Conservation (phyloP, 2,113 vertebrate genomes). For the Ctenomys sociabilis region DNA sequence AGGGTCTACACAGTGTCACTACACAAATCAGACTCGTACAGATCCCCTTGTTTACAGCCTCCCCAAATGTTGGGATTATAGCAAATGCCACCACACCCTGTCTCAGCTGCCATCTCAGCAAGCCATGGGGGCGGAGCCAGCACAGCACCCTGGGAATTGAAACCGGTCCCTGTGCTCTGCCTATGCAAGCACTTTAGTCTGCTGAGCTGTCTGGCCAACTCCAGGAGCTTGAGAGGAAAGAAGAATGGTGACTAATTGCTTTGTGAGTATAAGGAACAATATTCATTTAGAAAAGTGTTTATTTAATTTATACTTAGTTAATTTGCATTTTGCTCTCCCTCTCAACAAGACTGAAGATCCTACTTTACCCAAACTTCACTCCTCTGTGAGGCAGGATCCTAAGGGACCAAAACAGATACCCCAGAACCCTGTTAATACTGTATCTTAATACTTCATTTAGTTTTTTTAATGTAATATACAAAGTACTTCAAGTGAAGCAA, state of each 20-base stretch:
- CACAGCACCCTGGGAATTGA: too few relatives aligned
- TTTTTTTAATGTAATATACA: conserved; percentile 29
- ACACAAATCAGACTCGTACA: too few relatives aligned
- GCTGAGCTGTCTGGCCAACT: too few relatives aligned
- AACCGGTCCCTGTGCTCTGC: too few relatives aligned
- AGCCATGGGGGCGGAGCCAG: too few relatives aligned
- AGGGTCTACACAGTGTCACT: too few relatives aligned
- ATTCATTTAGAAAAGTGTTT: not conserved
- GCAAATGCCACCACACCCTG: too few relatives aligned
- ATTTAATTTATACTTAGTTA: conserved; percentile 38
- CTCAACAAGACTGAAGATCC: conserved; percentile 13
- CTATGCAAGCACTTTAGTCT: too few relatives aligned
- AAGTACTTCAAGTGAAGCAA: conserved; percentile 32
- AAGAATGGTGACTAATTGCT: not conserved
- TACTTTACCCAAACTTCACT: conserved; percentile 1
- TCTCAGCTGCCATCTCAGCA: too few relatives aligned
- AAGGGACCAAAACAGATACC: not conserved
- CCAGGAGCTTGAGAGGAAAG: not conserved
- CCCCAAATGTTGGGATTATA: too few relatives aligned
- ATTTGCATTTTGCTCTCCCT: not conserved
- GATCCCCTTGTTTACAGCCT: too few relatives aligned
- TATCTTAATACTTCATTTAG: conserved; percentile 36
- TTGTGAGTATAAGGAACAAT: not conserved
- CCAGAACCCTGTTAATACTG: not conserved
- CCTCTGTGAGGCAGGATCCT: conserved; percentile 21